phyloP scores from a whole-genome alignment of 2,888 invertebrate species.

The Phrixothrix hirtus region DNA sequence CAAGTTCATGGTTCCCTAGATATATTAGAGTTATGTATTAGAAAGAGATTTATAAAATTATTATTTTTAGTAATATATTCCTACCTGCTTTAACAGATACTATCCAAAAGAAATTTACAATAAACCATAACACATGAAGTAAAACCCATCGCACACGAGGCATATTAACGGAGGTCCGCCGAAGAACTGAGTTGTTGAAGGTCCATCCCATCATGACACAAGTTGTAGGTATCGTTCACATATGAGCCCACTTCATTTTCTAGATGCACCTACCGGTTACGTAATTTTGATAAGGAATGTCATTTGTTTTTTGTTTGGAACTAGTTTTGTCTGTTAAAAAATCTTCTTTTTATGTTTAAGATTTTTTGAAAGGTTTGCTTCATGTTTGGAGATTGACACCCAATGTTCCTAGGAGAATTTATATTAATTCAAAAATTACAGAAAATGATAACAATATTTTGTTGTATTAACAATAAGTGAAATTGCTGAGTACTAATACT shows the following conservation, averaged over 20 bases:
- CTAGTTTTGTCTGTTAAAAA: too few species aligned
- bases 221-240: constrained; percentile 40
- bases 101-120: constrained; percentile 39
- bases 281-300: constrained; percentile 19
- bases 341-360: too few species aligned
- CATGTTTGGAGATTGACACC: too few species aligned
- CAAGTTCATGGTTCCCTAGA: not conserved
- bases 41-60: not conserved
- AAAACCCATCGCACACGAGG: constrained; percentile 47
- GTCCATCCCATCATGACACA: constrained; percentile 45
- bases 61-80: constrained; percentile 7
- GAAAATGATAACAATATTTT: too few species aligned
- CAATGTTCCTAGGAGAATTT: too few species aligned
- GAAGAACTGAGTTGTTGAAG: constrained; percentile 50
- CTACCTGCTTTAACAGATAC: constrained; percentile 41
- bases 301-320: too few species aligned
- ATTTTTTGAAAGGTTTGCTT: too few species aligned
- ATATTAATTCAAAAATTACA: too few species aligned
- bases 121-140: constrained; percentile 40
- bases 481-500: too few species aligned
- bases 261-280: constrained; percentile 18
- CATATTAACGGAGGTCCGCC: constrained; percentile 51
- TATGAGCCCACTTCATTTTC: constrained; percentile 17
- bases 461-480: too few species aligned
- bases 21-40: too few species aligned